A percentile compares a stretch with the other conserved stretches of the same genome.
phyloP scores from a whole-genome alignment of 2,888 invertebrate species.

The Lordiphosa fenestrarum region DNA sequence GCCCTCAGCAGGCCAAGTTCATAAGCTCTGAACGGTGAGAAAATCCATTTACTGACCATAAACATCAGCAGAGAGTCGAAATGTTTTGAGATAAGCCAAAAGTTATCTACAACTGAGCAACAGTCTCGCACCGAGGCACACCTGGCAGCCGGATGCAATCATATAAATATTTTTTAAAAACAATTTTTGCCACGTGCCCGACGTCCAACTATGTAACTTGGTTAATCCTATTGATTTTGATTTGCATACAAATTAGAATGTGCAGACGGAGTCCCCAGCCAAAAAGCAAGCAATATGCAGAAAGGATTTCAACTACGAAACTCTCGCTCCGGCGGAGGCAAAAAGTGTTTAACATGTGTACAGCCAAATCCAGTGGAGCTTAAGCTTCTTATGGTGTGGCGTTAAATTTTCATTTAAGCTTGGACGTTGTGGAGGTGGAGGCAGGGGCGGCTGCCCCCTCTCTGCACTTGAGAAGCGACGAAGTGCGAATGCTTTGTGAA shows the following conservation, averaged over 20 bases:
- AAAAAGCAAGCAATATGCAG: conserved; percentile 5
- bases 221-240: conserved; percentile 77
- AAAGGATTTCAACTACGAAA: conserved; percentile 54
- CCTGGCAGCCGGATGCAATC: conserved; percentile 21
- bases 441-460: not conserved
- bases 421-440: conserved; percentile 32
- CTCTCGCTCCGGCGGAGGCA: conserved; percentile 32
- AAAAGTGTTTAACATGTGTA: conserved; percentile 73
- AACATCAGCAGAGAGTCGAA: conserved; percentile 52
- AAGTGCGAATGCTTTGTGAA: conserved; percentile 68
- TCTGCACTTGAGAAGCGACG: conserved; percentile 61
- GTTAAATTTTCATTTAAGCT: conserved; percentile 76
- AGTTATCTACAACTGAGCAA: conserved; percentile 45
- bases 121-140: conserved; percentile 13
- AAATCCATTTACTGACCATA: conserved; percentile 10
- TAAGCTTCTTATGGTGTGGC: conserved; percentile 55
- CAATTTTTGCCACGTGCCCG: conserved; percentile 43
- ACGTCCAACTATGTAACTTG: conserved; percentile 52
- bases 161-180: conserved; percentile 56
- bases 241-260: conserved; percentile 72
- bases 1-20: not conserved
- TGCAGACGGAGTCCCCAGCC: conserved; percentile 35
- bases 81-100: conserved; percentile 58
- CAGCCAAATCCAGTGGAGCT: conserved; percentile 60
- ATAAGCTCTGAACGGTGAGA: too few species aligned